These are phyloP conservation scores for Cuculus canorus DNA, from an alignment of 2,797 vertebrate genomes.

Conservation along the genomic window DNA sequence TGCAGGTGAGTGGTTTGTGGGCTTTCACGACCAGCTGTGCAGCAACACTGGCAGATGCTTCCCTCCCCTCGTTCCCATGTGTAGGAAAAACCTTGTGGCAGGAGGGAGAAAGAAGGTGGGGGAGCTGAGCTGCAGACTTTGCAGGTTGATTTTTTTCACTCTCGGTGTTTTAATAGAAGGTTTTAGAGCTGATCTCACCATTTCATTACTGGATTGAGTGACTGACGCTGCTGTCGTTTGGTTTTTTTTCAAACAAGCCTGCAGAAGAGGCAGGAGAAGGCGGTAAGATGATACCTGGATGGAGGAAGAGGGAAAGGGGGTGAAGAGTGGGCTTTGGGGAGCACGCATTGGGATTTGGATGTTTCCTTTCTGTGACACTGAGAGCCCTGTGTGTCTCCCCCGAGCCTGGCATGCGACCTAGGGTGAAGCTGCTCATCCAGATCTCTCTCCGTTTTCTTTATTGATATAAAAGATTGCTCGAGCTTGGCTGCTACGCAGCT, in stretches of 20 bases:
- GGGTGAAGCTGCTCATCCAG: background rate
- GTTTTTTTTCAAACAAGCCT: background rate
- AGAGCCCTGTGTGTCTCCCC: background rate
- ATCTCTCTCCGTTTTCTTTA: background rate
- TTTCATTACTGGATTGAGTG: background rate
- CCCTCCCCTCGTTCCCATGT: fast-evolving
- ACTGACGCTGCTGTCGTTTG: background rate
- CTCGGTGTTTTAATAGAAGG: background rate
- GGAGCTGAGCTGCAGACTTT: background rate
- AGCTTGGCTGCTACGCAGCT: background rate
- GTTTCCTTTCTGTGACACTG: background rate
- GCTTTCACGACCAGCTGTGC: background rate
- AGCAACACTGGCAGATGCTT: background rate
- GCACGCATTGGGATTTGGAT: background rate
- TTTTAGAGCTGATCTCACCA: background rate
- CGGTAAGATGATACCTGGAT: background rate
- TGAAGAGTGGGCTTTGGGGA: background rate
- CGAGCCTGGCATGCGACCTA: fast-evolving
- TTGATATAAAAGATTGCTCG: background rate
- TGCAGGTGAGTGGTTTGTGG: background rate
- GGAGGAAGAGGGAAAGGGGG: background rate
- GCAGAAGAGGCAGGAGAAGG: background rate
- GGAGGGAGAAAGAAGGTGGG: background rate
- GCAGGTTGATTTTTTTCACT: background rate
- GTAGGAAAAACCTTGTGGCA: background rate